Base-by-base conservation (phyloP, 2,113 vertebrate species). In the Hemiscyllium ocellatum region DNA sequence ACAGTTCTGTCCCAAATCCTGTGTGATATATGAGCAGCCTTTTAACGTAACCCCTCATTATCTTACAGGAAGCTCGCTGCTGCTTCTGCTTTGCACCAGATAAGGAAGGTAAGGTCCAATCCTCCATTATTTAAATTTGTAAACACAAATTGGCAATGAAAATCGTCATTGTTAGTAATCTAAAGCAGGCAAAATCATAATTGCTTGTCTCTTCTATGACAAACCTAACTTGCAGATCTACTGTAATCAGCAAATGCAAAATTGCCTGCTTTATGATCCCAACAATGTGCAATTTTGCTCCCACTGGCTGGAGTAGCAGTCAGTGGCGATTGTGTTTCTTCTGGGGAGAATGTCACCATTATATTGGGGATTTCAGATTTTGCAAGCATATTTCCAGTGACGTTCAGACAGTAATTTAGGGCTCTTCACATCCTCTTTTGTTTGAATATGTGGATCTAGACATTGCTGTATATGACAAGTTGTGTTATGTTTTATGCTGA, bases 11-110 rank as follows among this genome's bases (percentile, higher is more conserved):
- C 68, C 93, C 17, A 42, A 7, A 6, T 10, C 26, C 37, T 29
- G 37, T 24, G 15, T 1, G 29, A 10, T 68, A 7, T 68, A 12
- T 15, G 20, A 33, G n/a, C 37, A 22, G 17, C 4, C 17, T 10
- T 66, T 66, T 5, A 85, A 65, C 37, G 15, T 95, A 65, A n/a
- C 29, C 5, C 95, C 95, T 96, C 96, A 97, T 96, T 96, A 61
- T 96, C 96, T 96, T 95, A 22, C 97, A 99, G 99, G 98, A 99
- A 96, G 98, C 99, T 95, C 99, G 98, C 90, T 99, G 99, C 97
- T 99, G 98, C 96, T 99, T 99, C 97, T 99, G 99, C 97, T 99
- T 98, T 0, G 95, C 96, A 33, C 96, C 97, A 33, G 97, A 98
- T 0, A 97, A 97, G 97, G 97, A 98, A 0, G 98, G 99, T 99